Percentiles rank a stretch among this genome's conserved stretches.
Evolutionary conservation across 2,113 vertebrate species (phyloP).

Genomic region (Pedionomus torquatus): DNA sequence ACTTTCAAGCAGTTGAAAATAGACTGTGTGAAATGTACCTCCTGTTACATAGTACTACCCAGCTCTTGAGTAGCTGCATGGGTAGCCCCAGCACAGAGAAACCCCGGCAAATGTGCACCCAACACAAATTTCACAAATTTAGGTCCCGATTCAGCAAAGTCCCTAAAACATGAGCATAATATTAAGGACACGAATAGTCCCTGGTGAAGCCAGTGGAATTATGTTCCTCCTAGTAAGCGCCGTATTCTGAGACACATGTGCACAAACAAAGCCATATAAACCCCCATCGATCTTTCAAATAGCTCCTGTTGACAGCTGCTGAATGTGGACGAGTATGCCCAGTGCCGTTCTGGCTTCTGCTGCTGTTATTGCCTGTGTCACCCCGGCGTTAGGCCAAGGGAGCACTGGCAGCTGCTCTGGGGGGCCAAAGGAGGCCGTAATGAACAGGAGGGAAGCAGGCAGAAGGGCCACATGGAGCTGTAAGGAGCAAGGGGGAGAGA

Average conservation of each 20-base stretch:
- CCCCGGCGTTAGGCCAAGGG: conserved; percentile 37
- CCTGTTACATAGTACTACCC: not conserved
- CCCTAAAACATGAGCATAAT: not conserved
- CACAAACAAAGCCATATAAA: conserved; percentile 23
- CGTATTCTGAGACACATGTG: not conserved
- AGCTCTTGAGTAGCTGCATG: not conserved
- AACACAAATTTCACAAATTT: not conserved
- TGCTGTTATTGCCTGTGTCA: conserved; percentile 1
- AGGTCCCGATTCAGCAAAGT: not conserved
- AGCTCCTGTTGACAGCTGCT: conserved; percentile 46
- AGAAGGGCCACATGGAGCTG: conserved; percentile 21
- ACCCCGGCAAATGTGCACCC: not conserved
- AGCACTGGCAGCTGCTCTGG: conserved; percentile 54
- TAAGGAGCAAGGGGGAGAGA: conserved; percentile 34
- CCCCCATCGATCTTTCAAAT: conserved; percentile 37
- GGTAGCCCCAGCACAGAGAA: not conserved
- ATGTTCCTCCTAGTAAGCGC: not conserved
- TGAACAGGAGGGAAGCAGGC: conserved; percentile 47
- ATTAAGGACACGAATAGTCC: not conserved
- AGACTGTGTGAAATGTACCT: not conserved
- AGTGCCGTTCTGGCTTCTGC: conserved; percentile 27
- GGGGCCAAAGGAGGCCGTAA: conserved; percentile 50
- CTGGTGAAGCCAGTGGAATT: conserved; percentile 34
- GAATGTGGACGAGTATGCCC: conserved; percentile 4
- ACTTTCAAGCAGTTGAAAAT: not conserved